phyloP scores from a whole-genome alignment of 2,113 vertebrate species.

The cattle (Bos taurus) region ARS-UCD2.0 NC_037330.1:117166501-117167000 shows the following conservation, averaged over 20 bases:
- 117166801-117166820: neutral
- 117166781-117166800: neutral
- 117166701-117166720: too few relatives aligned
- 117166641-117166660: accelerated
- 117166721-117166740: neutral
- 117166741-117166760: neutral
- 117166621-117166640: accelerated
- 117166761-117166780: neutral
- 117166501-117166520: neutral
- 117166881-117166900: accelerated
- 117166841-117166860: accelerated
- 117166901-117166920: neutral
- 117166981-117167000: neutral
- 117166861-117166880: neutral
- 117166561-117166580: neutral
- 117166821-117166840: neutral
- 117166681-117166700: accelerated
- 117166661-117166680: accelerated
- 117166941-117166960: accelerated
- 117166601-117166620: accelerated
- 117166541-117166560: neutral
- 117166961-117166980: neutral
- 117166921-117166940: neutral
- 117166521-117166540: accelerated
- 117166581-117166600: neutral